Conservation (phyloP, 2,888 invertebrate species). For the Synanthedon myopaeformis region DNA sequence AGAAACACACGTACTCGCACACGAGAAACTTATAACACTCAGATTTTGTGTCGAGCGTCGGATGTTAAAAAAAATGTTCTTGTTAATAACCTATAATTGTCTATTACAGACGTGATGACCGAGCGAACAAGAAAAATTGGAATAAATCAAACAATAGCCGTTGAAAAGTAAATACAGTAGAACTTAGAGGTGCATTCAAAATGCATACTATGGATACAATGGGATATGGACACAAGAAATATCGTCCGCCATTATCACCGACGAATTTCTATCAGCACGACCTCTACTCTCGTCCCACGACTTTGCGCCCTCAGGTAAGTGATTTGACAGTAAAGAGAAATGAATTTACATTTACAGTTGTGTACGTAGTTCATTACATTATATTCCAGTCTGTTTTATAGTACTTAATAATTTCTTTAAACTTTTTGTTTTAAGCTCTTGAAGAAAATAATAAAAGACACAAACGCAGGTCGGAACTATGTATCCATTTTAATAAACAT, state of each 20-base stretch:
- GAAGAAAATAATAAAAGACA: too few relatives aligned
- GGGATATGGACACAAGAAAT: conserved; percentile 74
- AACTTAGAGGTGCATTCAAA: conserved; percentile 5
- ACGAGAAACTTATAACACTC: too few relatives aligned
- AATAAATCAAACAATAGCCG: not conserved
- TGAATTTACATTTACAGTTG: not conserved
- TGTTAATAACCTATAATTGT: too few relatives aligned
- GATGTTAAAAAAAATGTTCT: too few relatives aligned
- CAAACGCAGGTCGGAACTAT: too few relatives aligned
- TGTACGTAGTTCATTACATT: too few relatives aligned
- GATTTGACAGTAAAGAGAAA: not conserved
- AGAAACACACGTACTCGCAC: too few relatives aligned
- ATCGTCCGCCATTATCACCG: conserved; percentile 71
- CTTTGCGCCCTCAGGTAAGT: conserved; percentile 62
- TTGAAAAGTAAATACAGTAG: not conserved
- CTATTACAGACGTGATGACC: not conserved
- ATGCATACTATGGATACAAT: conserved; percentile 74
- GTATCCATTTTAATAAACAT: too few relatives aligned
- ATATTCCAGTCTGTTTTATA: conserved; percentile 1
- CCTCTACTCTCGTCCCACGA: conserved; percentile 61
- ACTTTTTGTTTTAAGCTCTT: too few relatives aligned
- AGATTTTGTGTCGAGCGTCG: too few relatives aligned
- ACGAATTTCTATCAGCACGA: conserved; percentile 72
- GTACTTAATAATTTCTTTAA: too few relatives aligned
- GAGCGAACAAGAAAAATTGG: not conserved